These are phyloP conservation scores for Phacellophora camtschatica DNA, from an alignment of 30 jellyfish, hydroid and myxozoan genomes.

Conservation along the genomic window DNA sequence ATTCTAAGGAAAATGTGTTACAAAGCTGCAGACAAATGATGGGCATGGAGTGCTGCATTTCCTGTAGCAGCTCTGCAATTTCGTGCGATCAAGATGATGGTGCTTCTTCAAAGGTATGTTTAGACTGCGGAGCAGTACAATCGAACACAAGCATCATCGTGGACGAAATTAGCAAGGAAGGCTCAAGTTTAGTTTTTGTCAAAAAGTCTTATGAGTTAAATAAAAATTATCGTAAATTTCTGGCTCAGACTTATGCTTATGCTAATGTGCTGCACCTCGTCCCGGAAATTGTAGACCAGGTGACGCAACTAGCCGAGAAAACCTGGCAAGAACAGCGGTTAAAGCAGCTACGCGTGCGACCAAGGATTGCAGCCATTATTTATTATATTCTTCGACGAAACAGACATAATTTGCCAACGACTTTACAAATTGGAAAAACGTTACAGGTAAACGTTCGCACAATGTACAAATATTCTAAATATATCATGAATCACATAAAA, in stretches of 20 bases:
- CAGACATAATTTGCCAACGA: not conserved
- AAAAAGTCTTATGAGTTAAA: not conserved
- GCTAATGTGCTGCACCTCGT: constrained; percentile 27
- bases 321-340: not conserved
- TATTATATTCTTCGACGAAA: constrained; percentile 3
- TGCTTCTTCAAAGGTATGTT: not conserved
- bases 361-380: constrained; percentile 54
- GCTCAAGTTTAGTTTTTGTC: not conserved
- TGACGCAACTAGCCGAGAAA: not conserved
- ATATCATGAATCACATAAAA: not conserved
- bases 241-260: constrained; percentile 3
- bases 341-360: not conserved
- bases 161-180: not conserved
- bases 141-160: not conserved
- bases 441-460: not conserved
- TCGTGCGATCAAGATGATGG: not conserved
- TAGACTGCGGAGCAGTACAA: constrained; percentile 51
- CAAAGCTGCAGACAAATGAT: no score
- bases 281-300: not conserved
- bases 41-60: not conserved
- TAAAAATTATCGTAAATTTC: not conserved
- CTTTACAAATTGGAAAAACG: not conserved
- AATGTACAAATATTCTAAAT: not conserved
- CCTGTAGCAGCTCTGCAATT: not conserved
- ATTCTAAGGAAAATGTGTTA: no score